Base-by-base conservation (phyloP, 1,140 invertebrate species). In the Telenomus remus region DNA sequence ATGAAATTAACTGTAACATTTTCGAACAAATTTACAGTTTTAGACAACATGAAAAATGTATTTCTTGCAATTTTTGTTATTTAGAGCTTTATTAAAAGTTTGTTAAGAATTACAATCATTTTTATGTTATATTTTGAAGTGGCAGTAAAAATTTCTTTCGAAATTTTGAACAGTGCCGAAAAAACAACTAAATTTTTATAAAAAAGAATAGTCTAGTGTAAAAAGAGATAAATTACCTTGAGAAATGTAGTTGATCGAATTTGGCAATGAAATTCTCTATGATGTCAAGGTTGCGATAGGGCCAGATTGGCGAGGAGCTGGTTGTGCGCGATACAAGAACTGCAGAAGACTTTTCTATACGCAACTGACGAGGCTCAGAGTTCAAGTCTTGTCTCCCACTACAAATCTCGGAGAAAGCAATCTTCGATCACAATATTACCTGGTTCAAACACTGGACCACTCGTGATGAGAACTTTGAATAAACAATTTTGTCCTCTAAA, bases 331-430 rank as follows among this genome's bases (percentile, higher is more conserved):
- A 78, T 76, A 79, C 74, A 80, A 84, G 81, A 79, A 61, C 79
- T 81, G 80, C 70, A 83, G 78, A 79, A 56, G 59, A 73, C 71
- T 75, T 77, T 79, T 66, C 76, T 84, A 81, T 85, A 84, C 84
- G 82, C 80, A 74, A 79, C 76, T 78, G 79, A 81, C 81, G 78
- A 77, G 75, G 77, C 79, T 77, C 80, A 80, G 80, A 80, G 79
- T 85, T 83, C 80, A 82, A 82, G 81, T 85, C 84, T 69, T 75
- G 71, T 63, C 84, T 86, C 84, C 84, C 84, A 85, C 84, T 83
- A 79, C 79, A 61, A 71, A 76, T 73, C 82, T 78, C 76, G 81
- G 85, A 83, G 85, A 86, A 86, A 86, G 85, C 84, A 86, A 80
- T 81, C 74, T 68, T 63, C 61, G 80, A 78, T 79, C 78, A 75